phyloP scores from a whole-genome alignment of 92 coral and sea anemone species.

The Siderastrea radians region DNA sequence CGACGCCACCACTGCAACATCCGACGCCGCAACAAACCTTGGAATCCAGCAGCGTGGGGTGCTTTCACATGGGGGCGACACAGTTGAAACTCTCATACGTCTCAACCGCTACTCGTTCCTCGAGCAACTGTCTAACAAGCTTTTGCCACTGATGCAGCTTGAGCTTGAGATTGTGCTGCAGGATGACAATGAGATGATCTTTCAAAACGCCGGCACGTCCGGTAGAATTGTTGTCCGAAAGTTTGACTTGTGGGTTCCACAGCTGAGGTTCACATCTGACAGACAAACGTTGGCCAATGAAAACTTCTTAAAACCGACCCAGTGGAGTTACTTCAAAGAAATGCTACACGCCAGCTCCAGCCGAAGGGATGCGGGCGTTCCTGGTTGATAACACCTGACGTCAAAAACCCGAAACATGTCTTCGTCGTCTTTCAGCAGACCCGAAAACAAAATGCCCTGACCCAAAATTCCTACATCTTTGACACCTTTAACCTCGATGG shows the following conservation, averaged over 20 bases:
- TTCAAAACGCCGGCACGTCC: no score
- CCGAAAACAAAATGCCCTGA: not conserved
- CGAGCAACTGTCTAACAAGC: not conserved
- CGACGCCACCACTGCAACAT: not conserved
- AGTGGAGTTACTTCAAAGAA: not conserved
- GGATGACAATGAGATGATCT: not conserved
- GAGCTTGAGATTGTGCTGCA: constrained; percentile 11
- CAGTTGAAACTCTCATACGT: not conserved
- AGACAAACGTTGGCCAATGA: not conserved
- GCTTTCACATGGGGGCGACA: not conserved
- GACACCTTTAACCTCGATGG: constrained; percentile 20
- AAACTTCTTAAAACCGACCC: constrained; percentile 3
- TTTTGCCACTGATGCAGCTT: not conserved
- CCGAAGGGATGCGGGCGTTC: not conserved
- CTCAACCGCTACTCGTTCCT: constrained; percentile 10
- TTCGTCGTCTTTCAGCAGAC: not conserved
- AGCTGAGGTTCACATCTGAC: no score
- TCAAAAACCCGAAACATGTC: not conserved
- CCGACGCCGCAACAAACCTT: not conserved
- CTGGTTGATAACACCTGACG: not conserved
- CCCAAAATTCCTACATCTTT: constrained; percentile 16
- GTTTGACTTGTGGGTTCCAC: no score
- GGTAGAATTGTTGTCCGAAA: no score
- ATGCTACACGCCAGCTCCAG: not conserved
- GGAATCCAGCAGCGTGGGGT: not conserved